phyloP scores from a whole-genome alignment of 2,888 invertebrate genomes.

The Chydorus sphaericus region DNA sequence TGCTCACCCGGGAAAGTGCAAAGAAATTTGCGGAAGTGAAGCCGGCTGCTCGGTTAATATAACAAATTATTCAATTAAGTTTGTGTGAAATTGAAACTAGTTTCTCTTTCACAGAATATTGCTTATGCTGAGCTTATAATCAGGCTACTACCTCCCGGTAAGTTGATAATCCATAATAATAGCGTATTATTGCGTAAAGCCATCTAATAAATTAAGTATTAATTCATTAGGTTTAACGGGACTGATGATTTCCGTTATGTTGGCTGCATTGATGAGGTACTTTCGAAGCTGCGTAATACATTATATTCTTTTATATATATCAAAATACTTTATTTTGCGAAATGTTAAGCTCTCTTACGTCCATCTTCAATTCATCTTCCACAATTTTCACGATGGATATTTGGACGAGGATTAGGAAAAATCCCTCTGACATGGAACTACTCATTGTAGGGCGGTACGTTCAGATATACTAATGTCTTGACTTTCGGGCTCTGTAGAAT shows the following conservation, averaged over 20 bases:
- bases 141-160: slow-evolving; percentile 30
- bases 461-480: no score
- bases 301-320: no score
- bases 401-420: slow-evolving; percentile 31
- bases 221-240: slow-evolving; percentile 31
- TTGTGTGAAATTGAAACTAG: no score
- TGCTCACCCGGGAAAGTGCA: slow-evolving; percentile 29
- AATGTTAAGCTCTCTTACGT: slow-evolving; percentile 35
- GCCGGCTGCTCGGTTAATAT: slow-evolving; percentile 33
- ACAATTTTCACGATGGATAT: slow-evolving; percentile 40
- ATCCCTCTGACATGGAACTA: slow-evolving; percentile 28
- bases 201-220: no score
- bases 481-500: no score
- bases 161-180: no score
- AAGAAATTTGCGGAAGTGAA: slow-evolving; percentile 28
- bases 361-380: slow-evolving; percentile 38
- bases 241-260: slow-evolving; percentile 37
- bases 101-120: no score
- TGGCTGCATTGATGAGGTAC: slow-evolving; percentile 36
- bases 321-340: no score
- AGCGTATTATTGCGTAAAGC: no score
- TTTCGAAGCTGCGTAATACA: no score
- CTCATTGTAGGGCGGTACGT: slow-evolving; percentile 34
- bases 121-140: slow-evolving; percentile 35
- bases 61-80: no score